Conservation (phyloP, 2,113 vertebrate species). For the Sisor rabdophorus region DNA sequence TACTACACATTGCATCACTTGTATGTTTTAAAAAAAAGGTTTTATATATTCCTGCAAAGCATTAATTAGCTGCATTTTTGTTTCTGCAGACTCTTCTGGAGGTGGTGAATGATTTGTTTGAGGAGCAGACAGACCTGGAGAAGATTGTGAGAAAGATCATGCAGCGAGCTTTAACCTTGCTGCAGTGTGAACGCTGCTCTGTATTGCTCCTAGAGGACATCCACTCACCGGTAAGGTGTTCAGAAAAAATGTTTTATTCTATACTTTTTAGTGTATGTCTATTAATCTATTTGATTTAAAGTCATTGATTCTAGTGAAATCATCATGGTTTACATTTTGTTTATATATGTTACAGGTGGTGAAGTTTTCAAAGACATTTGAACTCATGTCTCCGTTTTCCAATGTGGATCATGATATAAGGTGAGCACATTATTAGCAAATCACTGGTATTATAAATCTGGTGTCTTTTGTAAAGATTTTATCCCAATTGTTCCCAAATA, state of each 20-base stretch:
- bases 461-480: neutral
- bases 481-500: neutral
- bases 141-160: constrained; percentile 79
- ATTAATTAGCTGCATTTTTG: constrained; percentile 16
- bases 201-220: constrained; percentile 77
- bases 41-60: neutral
- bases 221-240: constrained; percentile 68
- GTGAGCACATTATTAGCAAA: constrained; percentile 49
- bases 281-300: neutral
- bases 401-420: constrained; percentile 68
- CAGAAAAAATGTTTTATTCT: neutral
- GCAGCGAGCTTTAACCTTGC: constrained; percentile 72
- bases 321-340: neutral
- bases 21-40: neutral
- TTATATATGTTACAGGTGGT: constrained; percentile 63
- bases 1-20: too few species aligned
- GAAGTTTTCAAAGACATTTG: constrained; percentile 78
- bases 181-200: constrained; percentile 76
- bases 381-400: constrained; percentile 76
- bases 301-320: neutral
- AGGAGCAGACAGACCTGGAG: constrained; percentile 77
- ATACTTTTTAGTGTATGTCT: neutral
- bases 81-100: constrained; percentile 68
- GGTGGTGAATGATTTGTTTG: constrained; percentile 76
- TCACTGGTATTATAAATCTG: neutral